Base-by-base conservation (phyloP, 2,888 invertebrate genomes). In the Labia minor region DNA sequence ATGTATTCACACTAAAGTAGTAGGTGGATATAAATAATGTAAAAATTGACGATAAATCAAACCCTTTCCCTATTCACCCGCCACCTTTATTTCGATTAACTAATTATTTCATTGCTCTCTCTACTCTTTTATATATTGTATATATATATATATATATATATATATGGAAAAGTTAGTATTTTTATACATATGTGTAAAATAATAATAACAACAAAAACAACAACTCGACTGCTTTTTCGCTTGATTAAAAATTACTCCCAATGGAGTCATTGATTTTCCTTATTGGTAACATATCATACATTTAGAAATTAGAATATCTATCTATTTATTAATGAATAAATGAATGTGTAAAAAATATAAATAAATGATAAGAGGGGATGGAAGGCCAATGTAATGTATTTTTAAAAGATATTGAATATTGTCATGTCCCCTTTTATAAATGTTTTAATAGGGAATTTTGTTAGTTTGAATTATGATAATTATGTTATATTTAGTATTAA, bases 11-110 rank as follows among this genome's bases (percentile, higher is more conserved):
- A 16, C 49, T 8, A 49, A 49, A 49, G 26, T 26, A 49, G 49
- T 49, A 49, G 14, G 16, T 49, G 16, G 49, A 49, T 49, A 49
- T 49, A 49, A n/a, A 49, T 49, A 49, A 49, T 49, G 49, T 49
- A 49, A 49, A 49, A 49, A 49, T 49, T 49, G 49, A 14, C 16
- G 49, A 49, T 49, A 49, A 49, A 49, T 49, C 49, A 49, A 14
- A 4, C 49, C 2, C 49, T 14, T 14, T 49, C 49, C 49, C 49
- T 49, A 49, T 49, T 4, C 49, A 49, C 49, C 49, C 49, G 49
- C 49, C 49, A 49, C 49, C 49, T 49, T 49, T 49, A 49, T 49
- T 49, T 49, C 49, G 49, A 49, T 49, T 49, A 49, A 49, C 49
- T 49, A 49, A 49, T 49, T 49, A 49, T 49, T 49, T 16, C 49